phyloP scores from a whole-genome alignment of 2,797 vertebrate species.

The Florisuga fusca region DNA sequence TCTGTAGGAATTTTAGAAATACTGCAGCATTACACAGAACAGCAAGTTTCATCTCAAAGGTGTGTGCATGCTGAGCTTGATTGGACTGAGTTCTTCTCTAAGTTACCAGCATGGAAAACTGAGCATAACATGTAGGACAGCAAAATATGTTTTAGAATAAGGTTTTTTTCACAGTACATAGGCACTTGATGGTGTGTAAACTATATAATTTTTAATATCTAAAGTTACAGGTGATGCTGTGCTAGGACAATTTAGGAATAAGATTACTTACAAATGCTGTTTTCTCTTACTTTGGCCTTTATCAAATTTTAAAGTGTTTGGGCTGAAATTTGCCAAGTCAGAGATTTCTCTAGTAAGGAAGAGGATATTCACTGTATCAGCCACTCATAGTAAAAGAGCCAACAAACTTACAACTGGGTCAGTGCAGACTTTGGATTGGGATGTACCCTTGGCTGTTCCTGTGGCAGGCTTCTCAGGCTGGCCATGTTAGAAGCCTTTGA shows the following conservation, averaged over 20 bases:
- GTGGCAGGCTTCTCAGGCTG: not conserved
- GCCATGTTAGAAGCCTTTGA: not conserved
- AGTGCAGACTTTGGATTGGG: not conserved
- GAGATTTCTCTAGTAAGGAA: not conserved
- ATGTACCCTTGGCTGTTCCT: not conserved
- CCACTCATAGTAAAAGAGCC: not conserved
- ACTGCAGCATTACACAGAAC: not conserved
- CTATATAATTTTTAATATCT: not conserved
- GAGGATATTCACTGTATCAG: fast-evolving
- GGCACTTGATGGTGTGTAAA: fast-evolving
- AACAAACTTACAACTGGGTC: not conserved
- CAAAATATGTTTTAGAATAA: not conserved
- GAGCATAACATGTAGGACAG: not conserved
- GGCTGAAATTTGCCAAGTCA: not conserved
- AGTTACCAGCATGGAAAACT: not conserved
- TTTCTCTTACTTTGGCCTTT: not conserved
- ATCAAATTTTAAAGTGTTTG: not conserved
- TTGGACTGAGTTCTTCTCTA: not conserved
- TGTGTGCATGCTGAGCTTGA: not conserved
- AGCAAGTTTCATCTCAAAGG: not conserved
- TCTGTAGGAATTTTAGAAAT: not conserved
- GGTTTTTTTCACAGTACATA: not conserved
- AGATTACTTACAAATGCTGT: not conserved
- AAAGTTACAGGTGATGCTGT: not conserved
- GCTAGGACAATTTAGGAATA: not conserved